Evolutionary conservation across 2,797 vertebrate genomes (phyloP).

Genomic region (Pteropus rufus): DNA sequence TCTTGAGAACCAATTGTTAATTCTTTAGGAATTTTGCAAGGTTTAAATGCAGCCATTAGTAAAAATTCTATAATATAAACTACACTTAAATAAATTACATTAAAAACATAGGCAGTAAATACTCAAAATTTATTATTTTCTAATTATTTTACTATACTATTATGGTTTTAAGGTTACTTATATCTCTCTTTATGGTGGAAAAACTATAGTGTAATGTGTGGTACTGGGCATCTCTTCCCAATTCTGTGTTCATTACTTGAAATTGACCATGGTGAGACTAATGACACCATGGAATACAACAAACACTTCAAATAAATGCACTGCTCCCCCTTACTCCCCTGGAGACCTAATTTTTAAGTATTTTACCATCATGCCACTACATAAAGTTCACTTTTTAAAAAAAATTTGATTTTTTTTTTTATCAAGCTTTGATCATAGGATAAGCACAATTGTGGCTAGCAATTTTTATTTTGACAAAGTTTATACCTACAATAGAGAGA

Average conservation of each 20-base stretch:
- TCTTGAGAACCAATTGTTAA: not conserved
- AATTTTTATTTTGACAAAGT: not conserved
- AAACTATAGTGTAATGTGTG: not conserved
- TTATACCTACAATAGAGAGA: not conserved
- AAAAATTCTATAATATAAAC: not conserved
- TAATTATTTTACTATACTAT: not conserved
- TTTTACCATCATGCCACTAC: not conserved
- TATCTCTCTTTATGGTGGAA: not conserved
- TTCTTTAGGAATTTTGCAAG: not conserved
- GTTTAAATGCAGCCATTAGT: not conserved
- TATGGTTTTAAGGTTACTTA: not conserved
- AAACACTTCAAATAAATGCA: not conserved
- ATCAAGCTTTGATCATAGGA: not conserved
- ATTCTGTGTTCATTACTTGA: not conserved
- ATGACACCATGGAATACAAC: not conserved
- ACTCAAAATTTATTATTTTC: not conserved
- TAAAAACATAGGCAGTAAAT: not conserved
- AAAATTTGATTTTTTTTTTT: not conserved
- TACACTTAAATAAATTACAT: not conserved
- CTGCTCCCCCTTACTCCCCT: rapidly evolving
- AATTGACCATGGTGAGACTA: not conserved
- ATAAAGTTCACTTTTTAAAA: not conserved
- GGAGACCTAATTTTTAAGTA: not conserved
- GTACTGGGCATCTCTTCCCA: not conserved
- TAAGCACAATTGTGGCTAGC: not conserved